Evolutionary conservation across 2,113 vertebrate species (phyloP).

Genomic region (Callipepla californica): DNA sequence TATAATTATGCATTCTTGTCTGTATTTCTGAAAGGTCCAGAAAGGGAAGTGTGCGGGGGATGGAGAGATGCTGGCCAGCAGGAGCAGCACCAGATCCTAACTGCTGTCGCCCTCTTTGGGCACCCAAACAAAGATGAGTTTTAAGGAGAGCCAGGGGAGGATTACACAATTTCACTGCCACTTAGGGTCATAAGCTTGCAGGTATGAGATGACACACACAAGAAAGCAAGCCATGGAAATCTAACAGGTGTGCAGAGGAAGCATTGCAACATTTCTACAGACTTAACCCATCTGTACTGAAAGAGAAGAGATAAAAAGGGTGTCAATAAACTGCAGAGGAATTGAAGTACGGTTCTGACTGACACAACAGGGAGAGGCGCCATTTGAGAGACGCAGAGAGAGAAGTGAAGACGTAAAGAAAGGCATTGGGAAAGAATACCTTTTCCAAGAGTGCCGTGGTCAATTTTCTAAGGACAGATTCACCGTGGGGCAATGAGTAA

Average conservation of each 20-base stretch:
- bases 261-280: neutral
- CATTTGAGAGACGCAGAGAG: neutral
- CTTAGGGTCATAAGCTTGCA: neutral
- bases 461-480: neutral
- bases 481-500: constrained; percentile 10
- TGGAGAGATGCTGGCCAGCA: neutral
- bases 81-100: neutral
- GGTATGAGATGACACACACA: neutral
- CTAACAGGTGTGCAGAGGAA: neutral
- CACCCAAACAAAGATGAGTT: neutral
- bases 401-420: neutral
- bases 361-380: neutral
- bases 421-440: neutral
- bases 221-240: neutral
- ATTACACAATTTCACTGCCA: neutral
- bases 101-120: neutral
- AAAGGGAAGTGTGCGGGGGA: neutral
- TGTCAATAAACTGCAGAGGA: neutral
- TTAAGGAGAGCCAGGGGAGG: neutral
- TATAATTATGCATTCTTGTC: neutral
- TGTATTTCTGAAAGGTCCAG: neutral
- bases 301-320: neutral
- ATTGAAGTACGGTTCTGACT: neutral
- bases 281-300: neutral
- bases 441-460: neutral